Base-by-base conservation (phyloP, 2,113 vertebrate genomes). In the Aspidoscelis tigris region DNA sequence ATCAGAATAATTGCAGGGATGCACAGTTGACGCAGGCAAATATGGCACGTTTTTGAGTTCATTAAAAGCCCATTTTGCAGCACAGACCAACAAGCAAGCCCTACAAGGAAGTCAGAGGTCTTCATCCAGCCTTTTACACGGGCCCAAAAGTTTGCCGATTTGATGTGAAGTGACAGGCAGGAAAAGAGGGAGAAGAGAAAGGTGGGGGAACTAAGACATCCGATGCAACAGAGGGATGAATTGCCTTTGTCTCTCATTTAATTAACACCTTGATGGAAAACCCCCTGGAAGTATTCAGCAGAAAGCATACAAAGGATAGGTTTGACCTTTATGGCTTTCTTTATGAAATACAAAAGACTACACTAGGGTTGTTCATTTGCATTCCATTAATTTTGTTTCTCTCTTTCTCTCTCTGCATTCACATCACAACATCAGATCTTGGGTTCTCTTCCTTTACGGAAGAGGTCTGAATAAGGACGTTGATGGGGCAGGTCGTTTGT, bases 191-290 rank as follows among this genome's bases (percentile, higher is more conserved):
- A 53, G 72, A 81, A 71, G 14, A 72, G 33, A 71, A 8, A 72
- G 21, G 7, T 21, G 33, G 7, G 65, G 18, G 18, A 61, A 12
- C 47, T 83, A 90, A 89, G 55, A 50, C 22, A 43, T 10, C 4
- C 14, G 47, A 70, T 85, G 89, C 81, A 55, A 84, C 5, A 22
- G 75, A 82, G 80, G 73, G 44, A 85, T 0, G 3, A n/a, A 83
- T 8, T 2, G 18, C 0, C 0, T 75, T 89, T 88, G 81, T 77
- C 61, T 88, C 84, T 0, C 0, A 64, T 79, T 78, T 1, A 83
- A 80, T 80, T 55, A 86, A 74, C 24, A 82, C 80, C 80, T 82
- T 82, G 80, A 84, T 1, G 68, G 76, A 90, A 83, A 66, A 22
- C 53, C 33, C 75, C 74, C n/a, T 43, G 43, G 21, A 86, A 73